Percentiles rank a stretch among this genome's conserved stretches.
Conservation (phyloP, 2,113 vertebrate species). For the Globicephala melas region DNA sequence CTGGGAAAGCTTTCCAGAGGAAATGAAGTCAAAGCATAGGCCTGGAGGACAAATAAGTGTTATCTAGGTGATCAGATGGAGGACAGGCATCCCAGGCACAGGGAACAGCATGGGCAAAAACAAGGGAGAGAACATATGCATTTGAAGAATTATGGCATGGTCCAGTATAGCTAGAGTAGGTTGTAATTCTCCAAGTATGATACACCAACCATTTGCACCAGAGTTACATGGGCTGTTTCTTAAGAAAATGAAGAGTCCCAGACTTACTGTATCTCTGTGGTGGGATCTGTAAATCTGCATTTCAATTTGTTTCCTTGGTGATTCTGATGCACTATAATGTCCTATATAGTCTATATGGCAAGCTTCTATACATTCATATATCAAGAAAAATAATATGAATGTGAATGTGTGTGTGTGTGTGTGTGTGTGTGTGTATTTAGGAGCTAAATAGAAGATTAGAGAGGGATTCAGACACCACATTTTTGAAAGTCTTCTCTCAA, state of each 20-base stretch:
- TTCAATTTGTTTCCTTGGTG: conserved; percentile 26
- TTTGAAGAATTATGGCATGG: conserved; percentile 10
- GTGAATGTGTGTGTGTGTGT: not conserved
- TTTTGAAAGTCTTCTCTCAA: not conserved
- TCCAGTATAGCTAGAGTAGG: not conserved
- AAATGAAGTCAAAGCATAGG: not conserved
- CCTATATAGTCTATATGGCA: not conserved
- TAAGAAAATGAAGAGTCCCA: not conserved
- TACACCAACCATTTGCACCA: not conserved
- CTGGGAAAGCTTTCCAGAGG: not conserved
- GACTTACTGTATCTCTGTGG: not conserved
- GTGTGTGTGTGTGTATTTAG: not conserved
- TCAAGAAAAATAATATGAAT: not conserved
- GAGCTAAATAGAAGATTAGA: not conserved
- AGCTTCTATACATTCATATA: not conserved
- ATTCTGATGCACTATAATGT: conserved; percentile 2
- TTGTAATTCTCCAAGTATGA: not conserved
- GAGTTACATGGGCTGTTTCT: not conserved
- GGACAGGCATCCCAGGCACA: not conserved
- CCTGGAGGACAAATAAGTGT: not conserved
- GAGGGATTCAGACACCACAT: not conserved
- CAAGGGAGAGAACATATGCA: not conserved
- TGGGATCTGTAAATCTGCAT: not conserved
- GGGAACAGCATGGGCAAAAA: not conserved
- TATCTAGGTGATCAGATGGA: not conserved